These are phyloP conservation scores for Aromia moschata DNA, from an alignment of 2,888 invertebrate genomes.

Conservation along the genomic window DNA sequence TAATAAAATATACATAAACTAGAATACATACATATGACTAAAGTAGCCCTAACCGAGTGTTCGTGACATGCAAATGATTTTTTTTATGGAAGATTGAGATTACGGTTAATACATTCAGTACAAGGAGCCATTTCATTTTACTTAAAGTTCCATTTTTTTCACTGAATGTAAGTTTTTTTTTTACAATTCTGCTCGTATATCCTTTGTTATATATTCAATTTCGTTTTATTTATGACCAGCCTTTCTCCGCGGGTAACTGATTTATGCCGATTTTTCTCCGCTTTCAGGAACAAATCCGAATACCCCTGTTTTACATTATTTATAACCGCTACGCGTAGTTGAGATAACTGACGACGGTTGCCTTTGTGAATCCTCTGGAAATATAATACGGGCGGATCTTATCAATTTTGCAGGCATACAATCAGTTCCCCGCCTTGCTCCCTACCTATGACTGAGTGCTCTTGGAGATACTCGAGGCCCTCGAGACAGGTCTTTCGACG, in stretches of 20 bases:
- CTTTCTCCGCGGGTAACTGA: background rate
- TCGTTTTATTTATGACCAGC: background rate
- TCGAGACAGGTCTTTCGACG: too few species aligned
- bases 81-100: too few species aligned
- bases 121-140: too few species aligned
- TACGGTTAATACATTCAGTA: too few species aligned
- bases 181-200: background rate
- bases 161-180: too few species aligned
- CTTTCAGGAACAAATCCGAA: background rate
- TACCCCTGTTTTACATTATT: constrained; percentile 21
- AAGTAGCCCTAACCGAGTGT: too few species aligned
- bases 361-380: constrained; percentile 1
- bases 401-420: constrained; percentile 20
- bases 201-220: background rate
- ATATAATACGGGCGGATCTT: constrained; percentile 8
- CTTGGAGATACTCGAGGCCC: too few species aligned
- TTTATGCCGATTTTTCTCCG: background rate
- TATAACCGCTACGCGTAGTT: constrained; percentile 6
- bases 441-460: too few species aligned
- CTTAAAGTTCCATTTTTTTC: too few species aligned
- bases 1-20: too few species aligned
- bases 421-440: constrained; percentile 8
- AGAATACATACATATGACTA: too few species aligned
- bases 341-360: constrained; percentile 4
- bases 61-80: too few species aligned